A percentile compares a stretch with the other conserved stretches of the same genome.
phyloP scores from a whole-genome alignment of 2,888 invertebrate species.

The Drosophila peninsularis region DNA sequence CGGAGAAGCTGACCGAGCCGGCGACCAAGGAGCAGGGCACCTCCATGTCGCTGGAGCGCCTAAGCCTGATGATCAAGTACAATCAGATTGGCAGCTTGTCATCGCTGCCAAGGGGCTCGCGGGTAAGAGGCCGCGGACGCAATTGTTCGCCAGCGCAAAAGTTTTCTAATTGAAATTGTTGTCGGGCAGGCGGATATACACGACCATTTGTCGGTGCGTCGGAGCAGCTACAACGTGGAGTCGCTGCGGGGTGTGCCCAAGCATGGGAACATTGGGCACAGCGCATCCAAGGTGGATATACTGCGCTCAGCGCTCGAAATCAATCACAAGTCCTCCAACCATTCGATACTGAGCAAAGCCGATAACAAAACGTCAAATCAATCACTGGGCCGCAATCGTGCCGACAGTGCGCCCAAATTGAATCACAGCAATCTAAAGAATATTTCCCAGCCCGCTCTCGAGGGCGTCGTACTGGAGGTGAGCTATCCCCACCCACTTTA shows the following conservation, averaged over 20 bases:
- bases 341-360: conserved; percentile 85
- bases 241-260: conserved; percentile 81
- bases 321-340: conserved; percentile 86
- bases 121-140: conserved; percentile 85
- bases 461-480: conserved; percentile 87
- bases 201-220: conserved; percentile 84
- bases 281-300: conserved; percentile 87
- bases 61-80: conserved; percentile 90
- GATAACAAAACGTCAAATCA: conserved; percentile 87
- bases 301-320: conserved; percentile 90
- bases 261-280: conserved; percentile 83
- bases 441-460: conserved; percentile 87
- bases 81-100: conserved; percentile 91
- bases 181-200: conserved; percentile 83
- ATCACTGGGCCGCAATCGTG: conserved; percentile 86
- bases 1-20: conserved; percentile 88
- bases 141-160: conserved; percentile 16
- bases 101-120: conserved; percentile 88
- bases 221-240: conserved; percentile 85
- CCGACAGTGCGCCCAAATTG: conserved; percentile 88
- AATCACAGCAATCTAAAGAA: conserved; percentile 86
- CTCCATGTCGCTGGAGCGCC: conserved; percentile 89
- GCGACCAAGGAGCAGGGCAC: conserved; percentile 89
- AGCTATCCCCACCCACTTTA: conserved; percentile 50
- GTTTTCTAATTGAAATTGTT: conserved; percentile 59